These are phyloP conservation scores for Nycteola revayana DNA, from an alignment of 2,888 invertebrate species.

Conservation along the genomic window DNA sequence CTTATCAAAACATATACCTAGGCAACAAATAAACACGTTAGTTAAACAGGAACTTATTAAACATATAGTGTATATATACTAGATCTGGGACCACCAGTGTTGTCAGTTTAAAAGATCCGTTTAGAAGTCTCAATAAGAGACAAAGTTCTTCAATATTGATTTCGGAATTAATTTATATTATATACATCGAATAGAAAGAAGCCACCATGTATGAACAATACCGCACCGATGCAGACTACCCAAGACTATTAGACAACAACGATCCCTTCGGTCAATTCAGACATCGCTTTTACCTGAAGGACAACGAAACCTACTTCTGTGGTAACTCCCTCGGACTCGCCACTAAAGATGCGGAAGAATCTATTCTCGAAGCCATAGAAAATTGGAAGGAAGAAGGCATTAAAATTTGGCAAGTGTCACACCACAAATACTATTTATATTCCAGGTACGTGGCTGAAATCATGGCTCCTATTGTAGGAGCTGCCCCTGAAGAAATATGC, in stretches of 20 bases:
- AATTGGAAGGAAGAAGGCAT: conserved; percentile 62
- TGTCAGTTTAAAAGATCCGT: no score
- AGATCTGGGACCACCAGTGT: no score
- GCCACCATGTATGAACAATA: conserved; percentile 40
- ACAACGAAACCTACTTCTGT: conserved; percentile 59
- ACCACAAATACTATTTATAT: conserved; percentile 58
- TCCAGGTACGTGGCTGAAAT: conserved; percentile 47
- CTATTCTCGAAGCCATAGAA: conserved; percentile 39
- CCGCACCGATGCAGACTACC: conserved; percentile 46
- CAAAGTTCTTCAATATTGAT: no score
- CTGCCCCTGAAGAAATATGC: conserved; percentile 53
- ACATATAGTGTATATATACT: no score
- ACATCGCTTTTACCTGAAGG: conserved; percentile 53
- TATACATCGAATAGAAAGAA: no score
- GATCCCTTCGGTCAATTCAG: conserved; percentile 55
- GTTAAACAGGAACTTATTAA: conserved; percentile 20
- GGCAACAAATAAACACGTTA: conserved; percentile 15
- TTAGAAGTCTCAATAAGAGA: no score
- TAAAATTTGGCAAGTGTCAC: conserved; percentile 54
- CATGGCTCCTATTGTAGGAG: conserved; percentile 62
- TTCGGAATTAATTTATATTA: no score
- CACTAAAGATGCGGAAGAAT: conserved; percentile 57
- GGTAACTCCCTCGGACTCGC: conserved; percentile 68
- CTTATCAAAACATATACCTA: conserved; percentile 14
- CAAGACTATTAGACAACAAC: conserved; percentile 55